Conservation (phyloP, 1,140 invertebrate genomes). For the Lasaia peninsularis region DNA sequence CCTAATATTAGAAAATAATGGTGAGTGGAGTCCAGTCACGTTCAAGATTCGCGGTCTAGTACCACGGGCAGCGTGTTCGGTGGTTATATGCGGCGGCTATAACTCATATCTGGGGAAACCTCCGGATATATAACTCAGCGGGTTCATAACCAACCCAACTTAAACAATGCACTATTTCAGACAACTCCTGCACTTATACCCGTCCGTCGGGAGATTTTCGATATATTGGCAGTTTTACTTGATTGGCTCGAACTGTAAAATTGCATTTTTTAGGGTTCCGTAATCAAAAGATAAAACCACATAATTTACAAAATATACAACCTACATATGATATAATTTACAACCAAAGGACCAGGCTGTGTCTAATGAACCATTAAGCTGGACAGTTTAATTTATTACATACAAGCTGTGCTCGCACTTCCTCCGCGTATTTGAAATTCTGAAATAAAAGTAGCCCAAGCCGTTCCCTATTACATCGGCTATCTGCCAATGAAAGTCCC, state of each 20-base stretch:
- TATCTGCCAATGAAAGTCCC: too few species aligned
- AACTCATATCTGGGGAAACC: background rate
- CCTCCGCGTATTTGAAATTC: too few species aligned
- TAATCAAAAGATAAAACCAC: too few species aligned
- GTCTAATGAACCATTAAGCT: too few species aligned
- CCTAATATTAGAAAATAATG: background rate
- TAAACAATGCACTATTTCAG: constrained; percentile 7
- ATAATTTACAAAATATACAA: too few species aligned
- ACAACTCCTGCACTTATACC: background rate
- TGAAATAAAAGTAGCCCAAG: too few species aligned
- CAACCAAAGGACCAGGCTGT: too few species aligned
- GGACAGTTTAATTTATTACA: too few species aligned
- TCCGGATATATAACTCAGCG: constrained; percentile 1
- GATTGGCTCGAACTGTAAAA: background rate
- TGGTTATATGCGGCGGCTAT: background rate
- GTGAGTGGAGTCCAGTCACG: background rate
- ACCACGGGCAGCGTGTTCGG: background rate
- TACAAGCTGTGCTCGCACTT: too few species aligned
- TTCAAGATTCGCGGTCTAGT: background rate
- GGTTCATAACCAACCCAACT: background rate
- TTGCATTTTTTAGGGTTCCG: too few species aligned
- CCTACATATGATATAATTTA: too few species aligned
- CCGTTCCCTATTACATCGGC: too few species aligned
- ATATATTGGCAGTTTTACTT: background rate
- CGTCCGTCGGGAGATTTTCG: background rate